Conservation (phyloP, 1,140 invertebrate species). For the Ditylenchus dipsaci region DNA sequence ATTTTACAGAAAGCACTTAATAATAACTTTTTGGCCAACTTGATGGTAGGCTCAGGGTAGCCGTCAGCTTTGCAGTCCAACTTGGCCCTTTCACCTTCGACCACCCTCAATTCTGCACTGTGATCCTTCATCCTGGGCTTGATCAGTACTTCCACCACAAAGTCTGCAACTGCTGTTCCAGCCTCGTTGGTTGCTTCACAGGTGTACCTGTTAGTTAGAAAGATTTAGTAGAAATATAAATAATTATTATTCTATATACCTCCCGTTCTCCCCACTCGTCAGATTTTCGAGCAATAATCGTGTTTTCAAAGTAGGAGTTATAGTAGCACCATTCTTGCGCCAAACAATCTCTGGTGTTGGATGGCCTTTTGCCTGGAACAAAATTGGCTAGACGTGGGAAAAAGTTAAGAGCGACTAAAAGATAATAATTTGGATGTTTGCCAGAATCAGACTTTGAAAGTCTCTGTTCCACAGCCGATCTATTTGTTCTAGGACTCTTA, state of each 20-base stretch:
- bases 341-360: constrained; percentile 80
- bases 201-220: constrained; percentile 21
- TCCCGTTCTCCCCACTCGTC: constrained; percentile 3
- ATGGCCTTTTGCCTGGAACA: constrained; percentile 70
- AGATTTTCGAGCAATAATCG: neutral
- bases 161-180: constrained; percentile 45
- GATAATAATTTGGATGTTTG: too few relatives aligned
- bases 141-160: constrained; percentile 44
- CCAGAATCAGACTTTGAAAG: too few relatives aligned
- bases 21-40: too few relatives aligned
- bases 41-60: constrained; percentile 46
- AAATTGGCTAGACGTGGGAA: too few relatives aligned
- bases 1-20: constrained; percentile 53
- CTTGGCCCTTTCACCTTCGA: constrained; percentile 48
- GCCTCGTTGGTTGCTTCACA: constrained; percentile 54
- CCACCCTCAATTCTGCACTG: constrained; percentile 24
- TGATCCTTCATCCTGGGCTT: constrained; percentile 3
- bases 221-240: neutral
- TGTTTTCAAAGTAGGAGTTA: neutral
- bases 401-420: too few relatives aligned
- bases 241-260: constrained; percentile 10
- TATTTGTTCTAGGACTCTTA: too few relatives aligned
- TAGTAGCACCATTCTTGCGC: constrained; percentile 66
- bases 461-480: too few relatives aligned
- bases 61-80: constrained; percentile 53